phyloP scores from a whole-genome alignment of 2,113 vertebrate species.

The Cottus gobio region DNA sequence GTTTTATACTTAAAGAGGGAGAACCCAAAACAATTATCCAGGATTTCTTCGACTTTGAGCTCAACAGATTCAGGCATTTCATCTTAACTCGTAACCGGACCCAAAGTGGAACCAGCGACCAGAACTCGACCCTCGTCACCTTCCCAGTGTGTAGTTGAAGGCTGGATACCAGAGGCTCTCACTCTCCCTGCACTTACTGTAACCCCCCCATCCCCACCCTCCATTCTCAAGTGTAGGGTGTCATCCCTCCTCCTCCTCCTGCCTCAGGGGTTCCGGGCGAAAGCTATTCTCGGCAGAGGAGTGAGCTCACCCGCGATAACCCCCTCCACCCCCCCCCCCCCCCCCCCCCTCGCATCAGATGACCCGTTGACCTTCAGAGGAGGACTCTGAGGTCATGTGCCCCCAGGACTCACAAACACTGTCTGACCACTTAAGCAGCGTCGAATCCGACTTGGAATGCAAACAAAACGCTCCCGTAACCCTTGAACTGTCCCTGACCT shows the following conservation, averaged over 20 bases:
- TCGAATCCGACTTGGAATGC: slow-evolving; percentile 62
- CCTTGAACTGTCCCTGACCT: slow-evolving; percentile 70
- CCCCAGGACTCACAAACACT: slow-evolving; percentile 49
- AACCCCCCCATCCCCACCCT: neutral
- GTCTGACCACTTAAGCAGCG: slow-evolving; percentile 51
- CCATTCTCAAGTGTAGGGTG: slow-evolving; percentile 43
- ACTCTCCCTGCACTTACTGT: slow-evolving; percentile 25
- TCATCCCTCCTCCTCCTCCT: slow-evolving; percentile 26
- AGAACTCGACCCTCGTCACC: neutral
- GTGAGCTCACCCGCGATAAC: slow-evolving; percentile 2
- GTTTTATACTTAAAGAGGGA: neutral
- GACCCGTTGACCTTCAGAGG: slow-evolving; percentile 49
- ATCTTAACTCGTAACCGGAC: neutral
- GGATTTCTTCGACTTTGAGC: neutral
- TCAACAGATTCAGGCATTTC: neutral
- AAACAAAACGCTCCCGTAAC: slow-evolving; percentile 61
- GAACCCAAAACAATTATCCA: neutral
- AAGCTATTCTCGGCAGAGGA: slow-evolving; percentile 66
- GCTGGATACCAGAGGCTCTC: slow-evolving; percentile 24
- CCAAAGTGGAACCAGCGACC: neutral
- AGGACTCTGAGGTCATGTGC: slow-evolving; percentile 29
- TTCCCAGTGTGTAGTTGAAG: slow-evolving; percentile 13
- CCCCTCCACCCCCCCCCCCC: neutral
- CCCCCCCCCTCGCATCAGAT: slow-evolving; percentile 13
- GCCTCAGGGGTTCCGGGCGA: slow-evolving; percentile 40